Evolutionary conservation across 2,113 vertebrate species (phyloP).

Genomic region (Callipepla californica): DNA sequence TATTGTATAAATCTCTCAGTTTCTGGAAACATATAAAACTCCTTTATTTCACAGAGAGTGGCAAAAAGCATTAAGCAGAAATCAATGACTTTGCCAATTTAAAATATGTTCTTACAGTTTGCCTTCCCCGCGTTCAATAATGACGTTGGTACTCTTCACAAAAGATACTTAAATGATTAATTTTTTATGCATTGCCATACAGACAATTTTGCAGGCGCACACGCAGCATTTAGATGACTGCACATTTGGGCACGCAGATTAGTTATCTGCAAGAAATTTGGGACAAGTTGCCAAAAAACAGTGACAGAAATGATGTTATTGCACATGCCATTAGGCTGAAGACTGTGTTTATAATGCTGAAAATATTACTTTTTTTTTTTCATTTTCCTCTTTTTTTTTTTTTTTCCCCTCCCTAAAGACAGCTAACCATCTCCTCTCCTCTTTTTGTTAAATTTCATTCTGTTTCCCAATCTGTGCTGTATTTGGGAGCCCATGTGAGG

Average conservation of each 20-base stretch:
- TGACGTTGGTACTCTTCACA: background rate
- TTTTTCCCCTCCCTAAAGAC: background rate
- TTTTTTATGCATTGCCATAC: conserved; percentile 6
- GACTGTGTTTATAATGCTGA: background rate
- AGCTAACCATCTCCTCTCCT: background rate
- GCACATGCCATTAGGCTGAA: conserved; percentile 15
- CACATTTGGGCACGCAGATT: background rate
- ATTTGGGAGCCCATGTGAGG: background rate
- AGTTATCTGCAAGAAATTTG: conserved; percentile 23
- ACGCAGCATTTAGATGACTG: background rate
- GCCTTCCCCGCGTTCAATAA: conserved; percentile 1
- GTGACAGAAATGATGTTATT: background rate
- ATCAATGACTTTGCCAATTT: conserved; percentile 61
- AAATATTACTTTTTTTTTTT: background rate
- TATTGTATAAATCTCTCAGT: conserved; percentile 62
- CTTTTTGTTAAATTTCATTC: background rate
- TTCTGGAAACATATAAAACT: conserved; percentile 38
- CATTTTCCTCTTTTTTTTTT: background rate
- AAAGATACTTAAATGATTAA: conserved; percentile 10
- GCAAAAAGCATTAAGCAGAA: conserved; percentile 53
- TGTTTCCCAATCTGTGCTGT: background rate
- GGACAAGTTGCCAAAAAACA: conserved; percentile 9
- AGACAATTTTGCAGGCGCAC: background rate
- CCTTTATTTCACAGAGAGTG: conserved; percentile 7
- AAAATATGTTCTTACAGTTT: conserved; percentile 46